Conservation (phyloP, 1,140 invertebrate species). For the Apis florea region DNA sequence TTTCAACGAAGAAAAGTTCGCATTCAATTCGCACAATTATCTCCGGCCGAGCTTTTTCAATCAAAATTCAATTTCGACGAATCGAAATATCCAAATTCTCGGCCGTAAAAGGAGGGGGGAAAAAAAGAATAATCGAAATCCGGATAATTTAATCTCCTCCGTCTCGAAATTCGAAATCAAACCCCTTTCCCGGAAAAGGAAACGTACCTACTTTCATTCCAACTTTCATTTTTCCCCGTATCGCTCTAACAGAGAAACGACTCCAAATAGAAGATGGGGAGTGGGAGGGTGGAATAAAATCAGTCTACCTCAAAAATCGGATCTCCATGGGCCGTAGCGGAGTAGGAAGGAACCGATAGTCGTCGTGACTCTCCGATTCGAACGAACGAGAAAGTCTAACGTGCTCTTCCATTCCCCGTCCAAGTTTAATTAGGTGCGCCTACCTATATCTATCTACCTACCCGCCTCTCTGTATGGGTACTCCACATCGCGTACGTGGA, state of each 20-base stretch:
- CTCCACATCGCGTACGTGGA: not conserved
- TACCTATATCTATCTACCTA: not conserved
- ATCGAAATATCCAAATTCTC: too few species aligned
- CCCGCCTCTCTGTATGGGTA: too few species aligned
- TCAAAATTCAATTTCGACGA: too few species aligned
- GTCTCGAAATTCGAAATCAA: too few species aligned
- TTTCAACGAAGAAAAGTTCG: too few species aligned
- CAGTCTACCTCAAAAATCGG: constrained; percentile 38
- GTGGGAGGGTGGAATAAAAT: constrained; percentile 16
- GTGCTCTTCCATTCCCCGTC: constrained; percentile 47
- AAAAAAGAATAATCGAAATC: too few species aligned
- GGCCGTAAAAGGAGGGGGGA: too few species aligned
- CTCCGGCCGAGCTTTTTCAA: too few species aligned
- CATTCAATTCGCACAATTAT: too few species aligned
- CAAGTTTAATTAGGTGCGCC: constrained; percentile 72
- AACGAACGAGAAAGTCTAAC: constrained; percentile 51
- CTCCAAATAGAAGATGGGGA: not conserved
- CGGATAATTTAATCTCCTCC: too few species aligned
- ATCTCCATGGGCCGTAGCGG: constrained; percentile 18
- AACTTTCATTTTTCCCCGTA: constrained; percentile 36
- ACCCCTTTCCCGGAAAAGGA: not conserved
- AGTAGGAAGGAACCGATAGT: not conserved
- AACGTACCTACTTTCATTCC: constrained; percentile 2
- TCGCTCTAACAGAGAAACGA: constrained; percentile 25
- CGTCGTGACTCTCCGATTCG: constrained; percentile 25